phyloP scores from a whole-genome alignment of 1,140 invertebrate genomes.

The Drosophila biarmipes region DNA sequence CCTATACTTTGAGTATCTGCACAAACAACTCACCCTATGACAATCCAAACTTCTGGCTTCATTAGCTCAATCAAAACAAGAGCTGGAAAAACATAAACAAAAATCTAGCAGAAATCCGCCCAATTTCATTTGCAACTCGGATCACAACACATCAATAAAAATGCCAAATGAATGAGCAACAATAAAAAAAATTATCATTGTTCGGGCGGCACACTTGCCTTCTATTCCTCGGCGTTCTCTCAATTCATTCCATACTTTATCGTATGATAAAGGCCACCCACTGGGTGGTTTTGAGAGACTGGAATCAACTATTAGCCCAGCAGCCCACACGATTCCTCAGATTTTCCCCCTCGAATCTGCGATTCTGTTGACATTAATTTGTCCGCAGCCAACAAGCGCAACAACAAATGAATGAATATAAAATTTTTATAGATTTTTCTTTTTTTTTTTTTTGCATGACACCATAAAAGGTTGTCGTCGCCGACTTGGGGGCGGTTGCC shows the following conservation, averaged over 20 bases:
- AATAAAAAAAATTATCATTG: constrained; percentile 55
- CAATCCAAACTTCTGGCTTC: constrained; percentile 1
- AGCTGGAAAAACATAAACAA: constrained; percentile 24
- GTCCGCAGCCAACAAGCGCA: constrained; percentile 31
- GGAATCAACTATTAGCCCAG: constrained; percentile 33
- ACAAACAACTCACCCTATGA: constrained; percentile 14
- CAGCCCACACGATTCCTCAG: constrained; percentile 19
- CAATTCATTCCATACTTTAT: constrained; percentile 7
- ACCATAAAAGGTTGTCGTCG: constrained; percentile 75
- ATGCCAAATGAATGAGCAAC: constrained; percentile 55
- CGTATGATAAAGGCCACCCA: constrained; percentile 30
- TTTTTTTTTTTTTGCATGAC: constrained; percentile 44
- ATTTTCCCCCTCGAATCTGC: constrained; percentile 12
- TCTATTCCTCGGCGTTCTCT: neutral
- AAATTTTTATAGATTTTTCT: constrained; percentile 52
- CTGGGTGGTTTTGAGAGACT: constrained; percentile 28
- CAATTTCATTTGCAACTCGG: constrained; percentile 46
- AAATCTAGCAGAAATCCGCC: constrained; percentile 13
- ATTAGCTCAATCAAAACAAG: constrained; percentile 37
- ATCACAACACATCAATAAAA: constrained; percentile 77
- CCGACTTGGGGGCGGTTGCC: constrained; percentile 62
- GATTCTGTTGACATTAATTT: constrained; percentile 56
- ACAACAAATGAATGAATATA: constrained; percentile 42
- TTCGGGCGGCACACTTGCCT: constrained; percentile 34
- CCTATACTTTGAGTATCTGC: constrained; percentile 6